These are phyloP conservation scores for Euphydryas editha DNA, from an alignment of 2,888 invertebrate species.

Conservation along the genomic window DNA sequence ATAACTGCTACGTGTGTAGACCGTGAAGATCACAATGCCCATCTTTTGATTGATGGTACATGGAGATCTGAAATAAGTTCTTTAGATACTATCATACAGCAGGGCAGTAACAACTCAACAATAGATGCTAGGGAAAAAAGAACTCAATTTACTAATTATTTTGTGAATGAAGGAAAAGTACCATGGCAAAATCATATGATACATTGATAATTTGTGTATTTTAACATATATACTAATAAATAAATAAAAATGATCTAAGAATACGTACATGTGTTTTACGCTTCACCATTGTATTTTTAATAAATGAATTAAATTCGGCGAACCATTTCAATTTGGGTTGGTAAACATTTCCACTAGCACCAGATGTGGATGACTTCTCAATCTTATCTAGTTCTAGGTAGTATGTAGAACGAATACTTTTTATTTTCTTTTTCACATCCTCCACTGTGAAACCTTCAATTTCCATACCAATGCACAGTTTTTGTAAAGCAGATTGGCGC, in stretches of 20 bases:
- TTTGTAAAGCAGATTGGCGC: constrained; percentile 11
- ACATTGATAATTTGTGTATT: neutral
- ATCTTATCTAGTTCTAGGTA: neutral
- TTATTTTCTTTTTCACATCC: neutral
- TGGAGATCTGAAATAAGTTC: neutral
- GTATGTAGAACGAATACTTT: neutral
- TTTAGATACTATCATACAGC: neutral
- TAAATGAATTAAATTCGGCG: neutral
- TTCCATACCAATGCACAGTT: neutral
- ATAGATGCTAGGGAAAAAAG: neutral
- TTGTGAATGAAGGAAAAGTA: neutral
- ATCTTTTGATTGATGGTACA: neutral
- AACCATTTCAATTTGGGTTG: neutral
- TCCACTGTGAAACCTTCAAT: neutral
- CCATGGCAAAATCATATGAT: neutral
- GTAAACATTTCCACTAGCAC: neutral
- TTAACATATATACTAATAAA: neutral
- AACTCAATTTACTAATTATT: neutral
- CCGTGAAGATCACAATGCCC: neutral
- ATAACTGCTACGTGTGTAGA: neutral
- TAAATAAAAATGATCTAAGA: neutral
- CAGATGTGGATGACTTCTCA: neutral
- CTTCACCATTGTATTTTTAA: neutral
- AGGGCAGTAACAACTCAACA: neutral
- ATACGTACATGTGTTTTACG: neutral